A percentile compares a stretch with the other conserved stretches of the same genome.
Evolutionary conservation across 2,888 invertebrate species (phyloP).

Genomic region (Plusia festucae): DNA sequence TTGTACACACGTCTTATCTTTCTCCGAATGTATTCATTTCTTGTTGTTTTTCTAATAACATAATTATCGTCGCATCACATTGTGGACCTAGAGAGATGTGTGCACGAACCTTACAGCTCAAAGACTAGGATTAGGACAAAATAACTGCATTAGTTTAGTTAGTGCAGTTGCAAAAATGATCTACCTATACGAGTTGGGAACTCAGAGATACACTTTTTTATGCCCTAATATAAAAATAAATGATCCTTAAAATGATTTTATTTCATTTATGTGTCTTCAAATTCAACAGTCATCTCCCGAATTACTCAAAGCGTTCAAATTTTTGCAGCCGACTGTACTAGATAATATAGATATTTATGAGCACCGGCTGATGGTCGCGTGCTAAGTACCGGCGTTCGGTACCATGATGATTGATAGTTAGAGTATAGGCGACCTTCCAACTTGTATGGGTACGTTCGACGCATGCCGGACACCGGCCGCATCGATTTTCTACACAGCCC

Average conservation of each 20-base stretch:
- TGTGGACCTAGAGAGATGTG: not conserved
- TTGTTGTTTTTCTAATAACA: not conserved
- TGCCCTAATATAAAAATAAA: too few relatives aligned
- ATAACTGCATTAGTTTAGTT: conserved; percentile 33
- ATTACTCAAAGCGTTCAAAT: not conserved
- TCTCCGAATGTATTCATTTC: not conserved
- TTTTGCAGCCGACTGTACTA: conserved; percentile 19
- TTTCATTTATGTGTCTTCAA: not conserved
- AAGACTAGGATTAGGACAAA: conserved; percentile 53
- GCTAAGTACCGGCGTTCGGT: conserved; percentile 63
- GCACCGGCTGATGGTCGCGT: conserved; percentile 63
- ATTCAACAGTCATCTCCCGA: not conserved
- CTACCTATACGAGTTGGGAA: conserved; percentile 3
- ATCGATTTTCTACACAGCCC: conserved; percentile 82
- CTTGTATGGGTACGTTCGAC: conserved; percentile 71
- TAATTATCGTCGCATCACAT: not conserved
- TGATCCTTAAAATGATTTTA: not conserved
- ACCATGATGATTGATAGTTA: conserved; percentile 76
- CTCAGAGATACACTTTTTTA: not conserved
- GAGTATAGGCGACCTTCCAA: conserved; percentile 72
- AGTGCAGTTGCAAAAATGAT: conserved; percentile 8
- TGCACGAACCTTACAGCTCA: conserved; percentile 26
- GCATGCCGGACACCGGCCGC: conserved; percentile 75
- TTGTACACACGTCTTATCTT: conserved; percentile 4
- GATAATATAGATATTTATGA: conserved; percentile 45